Base-by-base conservation (phyloP, 2,113 vertebrate genomes). In the Caranx ignobilis region DNA sequence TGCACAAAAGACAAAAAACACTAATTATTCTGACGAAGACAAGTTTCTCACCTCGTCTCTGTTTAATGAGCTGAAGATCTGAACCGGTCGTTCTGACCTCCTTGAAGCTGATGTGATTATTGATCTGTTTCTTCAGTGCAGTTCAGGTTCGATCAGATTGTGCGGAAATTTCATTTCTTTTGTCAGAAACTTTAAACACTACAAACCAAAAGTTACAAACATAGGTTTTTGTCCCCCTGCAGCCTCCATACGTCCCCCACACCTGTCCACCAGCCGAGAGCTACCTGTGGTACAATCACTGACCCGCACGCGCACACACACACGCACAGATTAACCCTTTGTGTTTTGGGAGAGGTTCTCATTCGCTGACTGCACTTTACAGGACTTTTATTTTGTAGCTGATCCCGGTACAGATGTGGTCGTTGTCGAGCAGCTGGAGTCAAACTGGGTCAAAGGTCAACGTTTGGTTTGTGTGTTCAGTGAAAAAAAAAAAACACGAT, bases 301-400 rank as follows among this genome's bases (percentile, higher is more conserved):
- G 0, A 21, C 47, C 31, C 5, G 48, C 18, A 5, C 56, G 26
- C 55, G 47, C 37, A 18, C 43, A 48, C 65, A 26, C 56, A 10
- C n/a, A 39, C 37, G 21, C 35, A 11, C 39, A 41, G 8, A 41
- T 41, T 41, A 41, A 41, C 8, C 6, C 39, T 72, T 43, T 69
- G 35, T 71, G 45, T 70, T 45, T 31, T 41, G 54, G 85, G 84
- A 87, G 47, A 92, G 63, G 84, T 89, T 92, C 89, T 92, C 89
- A 87, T 90, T 86, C 84, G 85, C 74, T 84, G 59, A 85, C 91
- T 94, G 93, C 93, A 94, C 93, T 94, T 95, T 94, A 95, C 78
- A 79, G 75, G 52, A 90, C 68, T 41, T 81, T 68, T 62, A 11
- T 69, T 75, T 66, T 43, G 60, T 37, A 63, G 32, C 55, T 71